Conservation (phyloP, 2,113 vertebrate genomes). For the Hydrochoerus hydrochaeris region DNA sequence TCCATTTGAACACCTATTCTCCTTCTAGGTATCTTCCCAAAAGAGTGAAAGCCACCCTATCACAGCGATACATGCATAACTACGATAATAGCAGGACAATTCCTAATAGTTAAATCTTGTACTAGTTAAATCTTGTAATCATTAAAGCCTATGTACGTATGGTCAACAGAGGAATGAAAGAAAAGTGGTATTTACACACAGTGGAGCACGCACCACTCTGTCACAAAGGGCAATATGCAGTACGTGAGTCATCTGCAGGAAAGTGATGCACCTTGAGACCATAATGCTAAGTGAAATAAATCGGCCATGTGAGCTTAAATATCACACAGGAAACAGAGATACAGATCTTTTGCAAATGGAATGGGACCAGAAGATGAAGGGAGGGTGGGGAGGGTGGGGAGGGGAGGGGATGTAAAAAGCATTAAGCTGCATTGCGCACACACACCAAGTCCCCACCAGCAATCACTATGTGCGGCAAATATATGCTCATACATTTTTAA, state of each 20-base stretch:
- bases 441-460: not conserved
- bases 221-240: not conserved
- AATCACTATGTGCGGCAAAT: not conserved
- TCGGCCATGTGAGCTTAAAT: not conserved
- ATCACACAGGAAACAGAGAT: not conserved
- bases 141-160: not conserved
- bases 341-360: not conserved
- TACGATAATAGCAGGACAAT: not conserved
- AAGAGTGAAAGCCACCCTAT: not conserved
- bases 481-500: not conserved
- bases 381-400: not conserved
- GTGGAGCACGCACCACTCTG: not conserved
- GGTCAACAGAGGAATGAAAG: not conserved
- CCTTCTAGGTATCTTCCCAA: not conserved
- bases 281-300: not conserved
- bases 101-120: not conserved
- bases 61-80: not conserved
- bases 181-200: not conserved
- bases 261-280: not conserved
- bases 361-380: not conserved
- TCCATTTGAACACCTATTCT: not conserved
- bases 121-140: too few relatives aligned
- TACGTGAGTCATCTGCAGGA: not conserved
- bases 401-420: not conserved
- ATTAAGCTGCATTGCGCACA: not conserved